These are phyloP conservation scores for Arctocebus calabarensis DNA, from an alignment of 2,797 vertebrate genomes.

Conservation along the genomic window DNA sequence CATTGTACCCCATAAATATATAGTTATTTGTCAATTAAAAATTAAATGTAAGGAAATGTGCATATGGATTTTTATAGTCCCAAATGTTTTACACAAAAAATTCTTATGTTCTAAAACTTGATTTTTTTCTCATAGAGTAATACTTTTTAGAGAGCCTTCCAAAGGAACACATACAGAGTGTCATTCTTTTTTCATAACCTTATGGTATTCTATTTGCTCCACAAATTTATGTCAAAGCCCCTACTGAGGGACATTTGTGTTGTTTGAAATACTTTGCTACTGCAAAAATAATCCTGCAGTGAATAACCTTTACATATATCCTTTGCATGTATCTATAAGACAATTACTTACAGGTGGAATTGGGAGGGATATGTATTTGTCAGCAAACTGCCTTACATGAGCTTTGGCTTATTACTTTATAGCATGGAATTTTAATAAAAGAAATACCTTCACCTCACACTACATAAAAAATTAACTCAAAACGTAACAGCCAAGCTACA, in stretches of 20 bases:
- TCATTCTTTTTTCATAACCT: slow-evolving; percentile 1
- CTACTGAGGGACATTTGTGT: background rate
- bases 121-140: background rate
- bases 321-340: background rate
- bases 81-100: background rate
- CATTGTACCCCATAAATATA: background rate
- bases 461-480: background rate
- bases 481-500: background rate
- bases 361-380: background rate
- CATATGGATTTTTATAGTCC: background rate
- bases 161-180: background rate
- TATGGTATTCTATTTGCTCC: background rate
- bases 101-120: background rate
- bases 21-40: background rate
- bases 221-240: background rate
- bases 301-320: background rate
- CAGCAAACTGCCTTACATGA: background rate
- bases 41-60: background rate
- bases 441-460: background rate
- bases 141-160: background rate
- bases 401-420: background rate
- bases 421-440: background rate
- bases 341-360: background rate
- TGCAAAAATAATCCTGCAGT: background rate
- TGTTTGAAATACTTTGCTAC: background rate